A percentile compares a stretch with the other conserved stretches of the same genome.
Conservation (phyloP, 2,797 vertebrate genomes). For the Sebastes baramenuke region DNA sequence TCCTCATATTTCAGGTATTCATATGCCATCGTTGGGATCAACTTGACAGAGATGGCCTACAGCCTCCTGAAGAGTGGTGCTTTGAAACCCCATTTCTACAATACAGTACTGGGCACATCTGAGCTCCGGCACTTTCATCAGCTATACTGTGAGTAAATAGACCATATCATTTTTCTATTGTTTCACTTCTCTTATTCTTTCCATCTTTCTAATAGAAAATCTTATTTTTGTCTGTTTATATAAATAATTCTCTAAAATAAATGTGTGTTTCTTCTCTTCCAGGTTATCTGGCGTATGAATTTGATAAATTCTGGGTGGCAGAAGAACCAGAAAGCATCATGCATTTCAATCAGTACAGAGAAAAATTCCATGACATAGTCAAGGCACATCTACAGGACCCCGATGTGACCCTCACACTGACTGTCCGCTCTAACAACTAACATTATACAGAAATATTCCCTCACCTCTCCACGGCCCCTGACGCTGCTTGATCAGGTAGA, state of each 20-base stretch:
- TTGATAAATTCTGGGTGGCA: slow-evolving; percentile 97
- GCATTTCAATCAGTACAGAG: slow-evolving; percentile 97
- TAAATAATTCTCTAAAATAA: neutral
- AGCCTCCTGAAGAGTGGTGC: slow-evolving; percentile 91
- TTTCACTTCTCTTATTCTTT: neutral
- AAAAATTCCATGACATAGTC: slow-evolving; percentile 93
- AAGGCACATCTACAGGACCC: slow-evolving; percentile 87
- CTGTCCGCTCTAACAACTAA: slow-evolving; percentile 56
- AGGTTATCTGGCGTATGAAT: slow-evolving; percentile 97
- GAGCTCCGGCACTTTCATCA: slow-evolving; percentile 92
- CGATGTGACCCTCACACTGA: slow-evolving; percentile 79
- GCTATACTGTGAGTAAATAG: slow-evolving; percentile 91
- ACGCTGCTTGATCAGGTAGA: neutral
- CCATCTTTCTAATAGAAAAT: neutral
- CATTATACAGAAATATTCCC: neutral
- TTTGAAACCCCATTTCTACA: slow-evolving; percentile 94
- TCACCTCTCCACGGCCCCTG: neutral
- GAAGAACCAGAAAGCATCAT: slow-evolving; percentile 98
- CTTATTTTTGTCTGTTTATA: neutral
- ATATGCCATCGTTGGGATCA: slow-evolving; percentile 98
- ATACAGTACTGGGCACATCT: slow-evolving; percentile 84
- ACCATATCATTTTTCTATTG: neutral
- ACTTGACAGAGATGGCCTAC: slow-evolving; percentile 98
- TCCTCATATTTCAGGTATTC: slow-evolving; percentile 87
- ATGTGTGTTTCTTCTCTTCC: neutral